Evolutionary conservation across 37 sponge, comb jelly and placozoan genomes (phyloP).

Genomic region (Ephydatia muelleri): DNA sequence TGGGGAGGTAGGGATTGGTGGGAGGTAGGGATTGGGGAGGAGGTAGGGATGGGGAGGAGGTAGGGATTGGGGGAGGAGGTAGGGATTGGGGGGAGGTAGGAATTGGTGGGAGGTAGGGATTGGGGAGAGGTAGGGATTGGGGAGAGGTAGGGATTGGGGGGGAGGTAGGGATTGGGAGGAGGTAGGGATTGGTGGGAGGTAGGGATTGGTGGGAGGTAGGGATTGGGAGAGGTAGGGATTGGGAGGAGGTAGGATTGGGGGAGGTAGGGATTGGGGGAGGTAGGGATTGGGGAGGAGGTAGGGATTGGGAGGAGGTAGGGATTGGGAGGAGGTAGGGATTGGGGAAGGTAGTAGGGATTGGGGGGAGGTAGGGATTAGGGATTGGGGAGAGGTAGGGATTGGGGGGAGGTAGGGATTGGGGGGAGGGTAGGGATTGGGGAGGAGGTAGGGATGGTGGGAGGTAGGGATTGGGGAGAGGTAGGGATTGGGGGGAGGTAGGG

Average conservation of each 20-base stretch:
- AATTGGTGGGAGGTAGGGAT: too few species aligned
- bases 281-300: too few species aligned
- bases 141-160: too few species aligned
- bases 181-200: background rate
- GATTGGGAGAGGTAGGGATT: background rate
- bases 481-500: too few species aligned
- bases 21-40: background rate
- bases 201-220: background rate
- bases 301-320: too few species aligned
- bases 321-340: too few species aligned
- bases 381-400: background rate
- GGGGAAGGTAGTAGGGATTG: too few species aligned
- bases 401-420: background rate
- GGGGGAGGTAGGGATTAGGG: background rate
- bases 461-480: too few species aligned
- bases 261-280: background rate
- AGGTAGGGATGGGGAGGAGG: background rate
- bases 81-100: background rate
- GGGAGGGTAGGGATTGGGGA: background rate
- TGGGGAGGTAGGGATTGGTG: background rate
- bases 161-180: too few species aligned
- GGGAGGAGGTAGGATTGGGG: too few species aligned
- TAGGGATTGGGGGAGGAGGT: background rate
- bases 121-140: too few species aligned
- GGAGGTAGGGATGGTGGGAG: background rate